A percentile compares a stretch with the other conserved stretches of the same genome.
Conservation (phyloP, 2,113 vertebrate genomes). For the Chloroceryle aenea region DNA sequence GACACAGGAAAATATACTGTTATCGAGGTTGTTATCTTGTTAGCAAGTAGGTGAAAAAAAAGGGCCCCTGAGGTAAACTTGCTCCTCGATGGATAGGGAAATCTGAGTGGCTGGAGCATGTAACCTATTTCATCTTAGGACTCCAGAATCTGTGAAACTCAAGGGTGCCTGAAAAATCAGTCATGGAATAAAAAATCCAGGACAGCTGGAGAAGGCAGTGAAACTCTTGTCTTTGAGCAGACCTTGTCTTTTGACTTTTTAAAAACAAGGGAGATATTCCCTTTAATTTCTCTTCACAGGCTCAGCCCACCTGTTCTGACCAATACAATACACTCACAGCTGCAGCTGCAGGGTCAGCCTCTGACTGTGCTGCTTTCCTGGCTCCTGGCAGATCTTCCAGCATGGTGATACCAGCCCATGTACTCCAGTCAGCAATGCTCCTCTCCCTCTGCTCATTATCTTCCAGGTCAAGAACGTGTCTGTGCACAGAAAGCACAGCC, state of each 20-base stretch:
- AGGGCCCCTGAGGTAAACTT: not conserved
- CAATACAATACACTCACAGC: not conserved
- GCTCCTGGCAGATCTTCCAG: not conserved
- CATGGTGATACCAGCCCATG: rapidly evolving
- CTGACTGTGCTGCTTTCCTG: not conserved
- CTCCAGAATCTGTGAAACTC: not conserved
- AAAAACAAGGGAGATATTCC: not conserved
- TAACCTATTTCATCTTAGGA: not conserved
- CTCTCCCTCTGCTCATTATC: not conserved
- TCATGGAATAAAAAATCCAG: not conserved
- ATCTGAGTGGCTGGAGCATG: not conserved
- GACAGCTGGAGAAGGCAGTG: not conserved
- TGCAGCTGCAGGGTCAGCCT: not conserved
- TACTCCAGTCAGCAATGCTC: not conserved
- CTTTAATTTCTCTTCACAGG: not conserved
- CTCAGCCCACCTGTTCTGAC: not conserved
- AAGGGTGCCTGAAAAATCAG: not conserved
- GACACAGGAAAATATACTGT: not conserved
- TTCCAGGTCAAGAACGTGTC: not conserved
- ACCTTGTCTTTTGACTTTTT: not conserved
- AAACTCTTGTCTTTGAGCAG: not conserved
- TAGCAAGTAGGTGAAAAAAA: not conserved
- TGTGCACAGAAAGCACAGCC: not conserved
- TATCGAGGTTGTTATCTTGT: not conserved
- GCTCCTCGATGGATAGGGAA: not conserved